Base-by-base conservation (phyloP, 2,888 invertebrate genomes). In the Ephialtes manifestator region DNA sequence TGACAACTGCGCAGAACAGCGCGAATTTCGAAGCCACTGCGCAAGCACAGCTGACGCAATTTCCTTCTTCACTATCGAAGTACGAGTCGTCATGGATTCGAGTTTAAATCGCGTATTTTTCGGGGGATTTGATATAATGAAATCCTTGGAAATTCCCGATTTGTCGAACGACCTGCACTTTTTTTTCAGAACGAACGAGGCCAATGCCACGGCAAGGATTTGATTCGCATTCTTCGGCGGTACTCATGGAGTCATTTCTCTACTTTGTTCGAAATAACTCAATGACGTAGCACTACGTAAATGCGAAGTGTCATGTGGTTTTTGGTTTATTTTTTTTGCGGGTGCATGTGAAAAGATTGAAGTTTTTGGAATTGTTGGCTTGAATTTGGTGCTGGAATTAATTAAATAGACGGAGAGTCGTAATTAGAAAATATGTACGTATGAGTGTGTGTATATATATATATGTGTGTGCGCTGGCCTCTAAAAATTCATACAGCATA, bases 41-140 rank as follows among this genome's bases (percentile, higher is more conserved):
- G 87, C 87, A 86, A 68, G 43, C 82, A 87, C 87, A 87, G 89
- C 87, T 88, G 87, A 85, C 87, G 86, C 86, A 88, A 86, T 84
- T 80, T 46, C 71, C 67, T 65, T 76, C 65, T 53, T 35, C 4
- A n/a, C 48, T 39, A 35, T 2, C 31, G n/a, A 48, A 20, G 24
- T 46, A 58, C 60, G 60, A n/a, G 46, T 74, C 74, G 35, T 74
- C 74, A 18, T 28, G 18, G 28, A 4, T 28, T 60, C 58, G 18
- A 28, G 8, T 60, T 60, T 31, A 60, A 28, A n/a, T 60, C 43
- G 10, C 43, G 10, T n/a, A 31, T 13, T 11, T 51, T 13, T 13
- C n/a, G 7, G 60, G 8, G 35, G 2, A n/a, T 2, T 4, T 24
- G 10, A 2, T 10, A 24, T 43, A 46, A 67, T 20, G 11, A 13